Percentiles rank a stretch among this genome's conserved stretches.
Conservation (phyloP, 2,113 vertebrate genomes). For the Erythrocercus mccallii region DNA sequence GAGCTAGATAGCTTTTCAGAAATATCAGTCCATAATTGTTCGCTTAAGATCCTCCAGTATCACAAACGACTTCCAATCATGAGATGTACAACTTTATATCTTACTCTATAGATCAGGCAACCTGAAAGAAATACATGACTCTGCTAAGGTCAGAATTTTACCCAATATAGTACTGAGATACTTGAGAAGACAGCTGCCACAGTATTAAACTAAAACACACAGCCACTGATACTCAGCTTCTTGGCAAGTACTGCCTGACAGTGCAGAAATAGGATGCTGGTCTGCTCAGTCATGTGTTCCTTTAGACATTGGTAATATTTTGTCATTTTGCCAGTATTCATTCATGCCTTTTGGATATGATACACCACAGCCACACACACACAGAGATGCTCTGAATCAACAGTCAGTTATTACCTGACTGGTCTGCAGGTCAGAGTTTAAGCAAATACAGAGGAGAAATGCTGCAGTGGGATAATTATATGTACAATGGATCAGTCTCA, state of each 20-base stretch:
- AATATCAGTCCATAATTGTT: background rate
- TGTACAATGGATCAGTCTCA: background rate
- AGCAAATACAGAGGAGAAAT: background rate
- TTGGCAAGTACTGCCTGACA: background rate
- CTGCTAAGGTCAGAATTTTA: background rate
- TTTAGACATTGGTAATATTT: background rate
- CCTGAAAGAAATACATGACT: background rate
- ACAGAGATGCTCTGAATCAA: background rate
- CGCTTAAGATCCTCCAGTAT: background rate
- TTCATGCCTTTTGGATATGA: constrained; percentile 22
- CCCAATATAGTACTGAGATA: background rate
- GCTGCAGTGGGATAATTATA: background rate
- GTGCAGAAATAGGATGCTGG: background rate
- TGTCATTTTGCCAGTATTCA: constrained; percentile 36
- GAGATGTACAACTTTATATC: background rate
- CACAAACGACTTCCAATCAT: background rate
- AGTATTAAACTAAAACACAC: background rate
- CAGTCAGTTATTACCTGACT: background rate
- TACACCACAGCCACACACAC: background rate
- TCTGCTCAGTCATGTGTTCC: constrained; percentile 28
- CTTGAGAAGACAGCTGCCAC: constrained; percentile 4
- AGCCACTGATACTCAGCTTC: constrained; percentile 13
- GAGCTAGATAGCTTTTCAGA: background rate
- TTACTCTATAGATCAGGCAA: background rate
- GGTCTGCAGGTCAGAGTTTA: background rate